These are phyloP conservation scores for Hyperopisus bebe DNA, from an alignment of 2,113 vertebrate species.

Conservation along the genomic window DNA sequence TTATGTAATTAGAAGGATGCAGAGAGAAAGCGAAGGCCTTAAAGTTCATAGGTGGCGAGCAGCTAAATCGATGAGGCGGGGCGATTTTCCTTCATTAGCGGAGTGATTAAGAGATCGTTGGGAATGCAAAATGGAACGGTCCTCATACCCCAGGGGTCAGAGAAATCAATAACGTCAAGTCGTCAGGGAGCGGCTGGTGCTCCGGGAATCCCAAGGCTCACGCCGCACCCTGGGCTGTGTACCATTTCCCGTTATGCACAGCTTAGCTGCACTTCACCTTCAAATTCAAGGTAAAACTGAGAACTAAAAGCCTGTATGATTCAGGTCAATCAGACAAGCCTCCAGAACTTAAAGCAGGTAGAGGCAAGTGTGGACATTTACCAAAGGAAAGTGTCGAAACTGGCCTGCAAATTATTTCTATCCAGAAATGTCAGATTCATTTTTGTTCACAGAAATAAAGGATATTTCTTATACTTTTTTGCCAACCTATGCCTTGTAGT, in stretches of 20 bases:
- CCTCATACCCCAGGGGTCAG: constrained; percentile 27
- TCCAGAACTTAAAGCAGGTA: neutral
- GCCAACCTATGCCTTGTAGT: neutral
- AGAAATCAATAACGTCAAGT: constrained; percentile 46
- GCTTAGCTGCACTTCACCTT: neutral
- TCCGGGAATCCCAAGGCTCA: constrained; percentile 22
- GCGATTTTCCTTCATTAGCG: constrained; percentile 46
- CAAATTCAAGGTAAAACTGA: neutral
- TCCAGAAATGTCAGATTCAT: neutral
- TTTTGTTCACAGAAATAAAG: neutral
- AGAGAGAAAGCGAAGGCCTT: neutral
- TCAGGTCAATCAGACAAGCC: neutral
- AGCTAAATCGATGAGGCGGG: constrained; percentile 49
- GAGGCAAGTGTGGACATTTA: neutral
- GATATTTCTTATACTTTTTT: neutral
- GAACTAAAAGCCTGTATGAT: neutral
- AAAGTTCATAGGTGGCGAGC: constrained; percentile 36
- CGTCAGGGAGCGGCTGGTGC: constrained; percentile 30
- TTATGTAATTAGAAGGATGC: neutral
- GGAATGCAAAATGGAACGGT: constrained; percentile 43
- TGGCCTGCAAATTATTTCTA: neutral
- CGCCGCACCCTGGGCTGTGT: neutral
- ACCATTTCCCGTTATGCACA: neutral
- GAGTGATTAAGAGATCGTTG: constrained; percentile 57
- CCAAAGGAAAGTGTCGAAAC: neutral